A percentile compares a stretch with the other conserved stretches of the same genome.
These are phyloP conservation scores for Protaetia brevitarsis DNA, from an alignment of 1,140 invertebrate genomes.

Conservation along the genomic window DNA sequence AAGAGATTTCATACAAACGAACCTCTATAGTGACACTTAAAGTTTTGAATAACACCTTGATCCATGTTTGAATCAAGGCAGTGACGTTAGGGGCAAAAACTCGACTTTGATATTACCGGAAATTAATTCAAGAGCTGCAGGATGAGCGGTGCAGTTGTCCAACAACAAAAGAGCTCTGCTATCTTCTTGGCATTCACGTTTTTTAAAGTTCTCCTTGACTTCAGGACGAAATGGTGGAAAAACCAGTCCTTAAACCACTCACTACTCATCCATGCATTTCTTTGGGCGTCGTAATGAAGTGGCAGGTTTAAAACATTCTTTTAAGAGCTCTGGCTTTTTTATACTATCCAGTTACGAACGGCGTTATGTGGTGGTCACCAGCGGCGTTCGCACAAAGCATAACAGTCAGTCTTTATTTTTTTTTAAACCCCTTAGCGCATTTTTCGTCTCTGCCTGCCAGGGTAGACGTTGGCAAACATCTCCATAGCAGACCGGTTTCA, in stretches of 20 bases:
- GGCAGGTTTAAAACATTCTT: not conserved
- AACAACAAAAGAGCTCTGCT: not conserved
- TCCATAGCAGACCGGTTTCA: constrained; percentile 26
- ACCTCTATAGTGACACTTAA: constrained; percentile 30
- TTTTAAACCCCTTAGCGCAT: constrained; percentile 4
- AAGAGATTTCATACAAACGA: not conserved
- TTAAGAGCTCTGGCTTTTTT: constrained; percentile 20
- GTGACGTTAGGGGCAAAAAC: constrained; percentile 43
- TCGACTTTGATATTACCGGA: constrained; percentile 23
- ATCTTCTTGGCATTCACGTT: not conserved
- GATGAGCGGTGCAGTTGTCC: not conserved
- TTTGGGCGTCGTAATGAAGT: constrained; percentile 3
- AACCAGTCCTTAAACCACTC: constrained; percentile 47
- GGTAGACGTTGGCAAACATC: constrained; percentile 10
- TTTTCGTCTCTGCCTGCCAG: constrained; percentile 20
- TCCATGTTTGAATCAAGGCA: constrained; percentile 40
- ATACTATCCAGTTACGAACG: constrained; percentile 23
- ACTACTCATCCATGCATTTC: constrained; percentile 46
- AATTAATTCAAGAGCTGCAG: not conserved
- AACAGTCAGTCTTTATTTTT: constrained; percentile 20
- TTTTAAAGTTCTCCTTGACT: constrained; percentile 36
- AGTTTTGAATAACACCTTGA: constrained; percentile 33
- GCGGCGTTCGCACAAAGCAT: constrained; percentile 13
- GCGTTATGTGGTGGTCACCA: constrained; percentile 24
- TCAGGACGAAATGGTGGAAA: constrained; percentile 41